Evolutionary conservation across 2,888 invertebrate genomes (phyloP).

Genomic region (Dryomyza anilis): DNA sequence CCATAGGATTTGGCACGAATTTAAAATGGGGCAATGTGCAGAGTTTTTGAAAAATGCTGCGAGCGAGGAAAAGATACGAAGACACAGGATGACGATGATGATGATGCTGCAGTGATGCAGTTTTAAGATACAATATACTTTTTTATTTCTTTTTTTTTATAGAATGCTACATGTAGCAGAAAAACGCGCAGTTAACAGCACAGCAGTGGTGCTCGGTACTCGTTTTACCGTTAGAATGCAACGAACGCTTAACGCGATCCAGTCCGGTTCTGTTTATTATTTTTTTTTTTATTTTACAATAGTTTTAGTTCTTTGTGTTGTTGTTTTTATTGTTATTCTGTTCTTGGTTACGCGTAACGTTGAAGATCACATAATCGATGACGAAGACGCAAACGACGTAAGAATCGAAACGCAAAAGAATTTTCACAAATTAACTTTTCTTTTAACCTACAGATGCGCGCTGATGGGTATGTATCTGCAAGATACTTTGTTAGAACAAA

Average conservation of each 20-base stretch:
- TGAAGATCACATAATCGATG: slow-evolving; percentile 15
- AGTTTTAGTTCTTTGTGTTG: neutral
- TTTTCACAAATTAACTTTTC: neutral
- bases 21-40: slow-evolving; percentile 46
- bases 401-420: neutral
- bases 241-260: slow-evolving; percentile 42
- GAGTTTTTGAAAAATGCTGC: neutral
- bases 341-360: neutral
- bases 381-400: neutral
- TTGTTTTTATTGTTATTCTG: slow-evolving; percentile 1
- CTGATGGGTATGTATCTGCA: neutral
- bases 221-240: slow-evolving; percentile 61
- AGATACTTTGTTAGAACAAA: neutral
- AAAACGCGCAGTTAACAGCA: neutral
- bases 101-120: neutral
- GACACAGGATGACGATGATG: neutral
- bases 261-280: neutral
- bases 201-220: slow-evolving; percentile 42
- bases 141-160: neutral
- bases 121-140: slow-evolving; percentile 2
- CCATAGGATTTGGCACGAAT: slow-evolving; percentile 49
- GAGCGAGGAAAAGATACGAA: neutral
- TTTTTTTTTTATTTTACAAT: too few relatives aligned
- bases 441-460: neutral
- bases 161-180: neutral